Evolutionary conservation across 2,888 invertebrate genomes (phyloP), one percentile per base, ranked within the genome.

Genomic region (Neelides folsomi): DNA sequence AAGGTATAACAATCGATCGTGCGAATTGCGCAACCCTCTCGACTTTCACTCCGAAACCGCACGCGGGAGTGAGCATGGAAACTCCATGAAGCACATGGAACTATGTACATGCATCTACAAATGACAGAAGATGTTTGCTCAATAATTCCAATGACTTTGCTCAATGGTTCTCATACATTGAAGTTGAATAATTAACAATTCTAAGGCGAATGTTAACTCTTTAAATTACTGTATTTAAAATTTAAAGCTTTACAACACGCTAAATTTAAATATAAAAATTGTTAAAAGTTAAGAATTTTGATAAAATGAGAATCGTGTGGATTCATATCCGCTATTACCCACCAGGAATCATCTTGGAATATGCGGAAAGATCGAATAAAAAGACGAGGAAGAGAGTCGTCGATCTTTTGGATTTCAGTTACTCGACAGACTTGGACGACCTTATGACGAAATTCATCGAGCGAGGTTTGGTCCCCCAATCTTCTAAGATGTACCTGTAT

Each of bases 261-360:
- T 27, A 27, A 27, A 7, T 27, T 27, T 27, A 27, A 27, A 27
- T 27, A 5, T 27, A 27, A 27, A 5, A 27, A 5, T 27, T 5
- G 27, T 27, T 5, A 27, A 27, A 27, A 7, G 27, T 27, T 7
- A 7, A 5, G 27, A 27, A 5, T 27, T 27, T 5, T 27, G 7
- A 15, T 12, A 50, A 51, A 18, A 82, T 82, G 81, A 79, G 77
- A 69, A 71, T 82, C 54, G 71, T 77, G 52, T 81, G 79, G 71
- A 78, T 83, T 66, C 79, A 80, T 68, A 71, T 83, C 34, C 75
- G 83, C 53, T 83, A 82, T 67, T 79, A 80, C 64, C 83, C 83
- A 1, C 83, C 83, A 56, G 77, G 77, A 15, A 73, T 83, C 50
- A 78, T 78, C 9, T 69, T 82, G 65, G 79, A 80, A 65, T 82